Evolutionary conservation across 2,113 vertebrate species (phyloP), one percentile per base, ranked within the genome.

Genomic region (Brevimyrus niger): DNA sequence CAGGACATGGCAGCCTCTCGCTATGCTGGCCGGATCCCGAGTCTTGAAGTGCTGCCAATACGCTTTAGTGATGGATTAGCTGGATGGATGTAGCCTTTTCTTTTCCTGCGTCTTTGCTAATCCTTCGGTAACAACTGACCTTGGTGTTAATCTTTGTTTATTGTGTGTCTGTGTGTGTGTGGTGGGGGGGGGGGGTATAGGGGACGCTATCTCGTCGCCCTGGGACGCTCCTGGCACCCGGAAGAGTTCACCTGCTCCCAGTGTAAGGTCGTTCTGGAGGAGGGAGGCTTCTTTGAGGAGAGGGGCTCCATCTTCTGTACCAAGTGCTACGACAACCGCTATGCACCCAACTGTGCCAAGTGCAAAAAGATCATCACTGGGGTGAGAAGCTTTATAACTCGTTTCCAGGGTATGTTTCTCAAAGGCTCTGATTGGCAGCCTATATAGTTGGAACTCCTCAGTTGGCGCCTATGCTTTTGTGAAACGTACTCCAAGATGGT

Each of bases 281-380:
- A 99, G 93, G 98, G 98, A 0, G 98, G 98, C 89, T 99, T 99
- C 96, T 99, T 99, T 0, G 98, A 99, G 94, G 98, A 99, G 92
- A 97, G 97, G 89, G 98, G 98, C 38, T 96, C 98, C 5, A 96
- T 99, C 93, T 99, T 97, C 94, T 99, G 98, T 86, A 97, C 97
- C 21, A 96, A 97, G 91, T 99, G 98, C 94, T 97, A 99, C 0
- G 98, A 99, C 88, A 96, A 96, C 31, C 96, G 97, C 92, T 99
- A 97, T 0, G 97, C 98, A 0, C 98, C 98, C 19, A 98, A 94
- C 96, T 99, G 98, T 0, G 97, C 96, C 94, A 99, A 99, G 93
- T 99, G 98, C 97, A 98, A 98, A 95, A 98, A 99, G 96, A 98
- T 95, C 94, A 99, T 99, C 92, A 95, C 97, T 0, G 98, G 98